Percentiles rank a stretch among this genome's conserved stretches.
Evolutionary conservation across 2,113 vertebrate species (phyloP).

Genomic region (Suncus etruscus): DNA sequence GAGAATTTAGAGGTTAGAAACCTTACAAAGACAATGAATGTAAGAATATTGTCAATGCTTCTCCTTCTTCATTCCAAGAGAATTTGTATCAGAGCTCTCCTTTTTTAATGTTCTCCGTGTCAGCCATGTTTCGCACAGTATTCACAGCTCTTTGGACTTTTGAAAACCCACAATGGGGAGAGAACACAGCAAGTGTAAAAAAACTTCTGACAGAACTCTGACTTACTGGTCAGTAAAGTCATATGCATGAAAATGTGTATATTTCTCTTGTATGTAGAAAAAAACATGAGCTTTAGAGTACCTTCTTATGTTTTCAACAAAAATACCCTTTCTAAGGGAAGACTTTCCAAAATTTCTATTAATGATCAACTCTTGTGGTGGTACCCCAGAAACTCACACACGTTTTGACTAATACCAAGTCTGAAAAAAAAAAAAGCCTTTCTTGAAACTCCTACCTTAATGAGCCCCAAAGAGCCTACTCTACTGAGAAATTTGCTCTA

Average conservation of each 20-base stretch:
- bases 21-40: constrained; percentile 36
- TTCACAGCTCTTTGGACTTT: constrained; percentile 35
- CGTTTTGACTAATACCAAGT: constrained; percentile 32
- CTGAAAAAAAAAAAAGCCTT: constrained; percentile 18
- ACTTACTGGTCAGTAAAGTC: constrained; percentile 70
- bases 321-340: constrained; percentile 86
- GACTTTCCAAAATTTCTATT: constrained; percentile 82
- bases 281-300: constrained; percentile 87
- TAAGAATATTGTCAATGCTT: constrained; percentile 45
- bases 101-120: constrained; percentile 60
- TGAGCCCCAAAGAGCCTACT: constrained; percentile 20
- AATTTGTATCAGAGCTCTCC: constrained; percentile 36
- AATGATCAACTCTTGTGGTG: constrained; percentile 33
- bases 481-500: background rate
- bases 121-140: constrained; percentile 58
- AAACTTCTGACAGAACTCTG: constrained; percentile 63
- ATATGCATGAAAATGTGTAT: constrained; percentile 83
- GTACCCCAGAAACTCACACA: constrained; percentile 58
- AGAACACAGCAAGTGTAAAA: constrained; percentile 49
- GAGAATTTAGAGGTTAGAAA: constrained; percentile 63
- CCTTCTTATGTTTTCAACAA: constrained; percentile 84
- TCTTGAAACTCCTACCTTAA: constrained; percentile 29
- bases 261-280: constrained; percentile 89
- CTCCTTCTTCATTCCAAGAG: background rate
- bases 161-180: constrained; percentile 57